Evolutionary conservation across 2,888 invertebrate species (phyloP).

Genomic region (Drosophila anomalipes): DNA sequence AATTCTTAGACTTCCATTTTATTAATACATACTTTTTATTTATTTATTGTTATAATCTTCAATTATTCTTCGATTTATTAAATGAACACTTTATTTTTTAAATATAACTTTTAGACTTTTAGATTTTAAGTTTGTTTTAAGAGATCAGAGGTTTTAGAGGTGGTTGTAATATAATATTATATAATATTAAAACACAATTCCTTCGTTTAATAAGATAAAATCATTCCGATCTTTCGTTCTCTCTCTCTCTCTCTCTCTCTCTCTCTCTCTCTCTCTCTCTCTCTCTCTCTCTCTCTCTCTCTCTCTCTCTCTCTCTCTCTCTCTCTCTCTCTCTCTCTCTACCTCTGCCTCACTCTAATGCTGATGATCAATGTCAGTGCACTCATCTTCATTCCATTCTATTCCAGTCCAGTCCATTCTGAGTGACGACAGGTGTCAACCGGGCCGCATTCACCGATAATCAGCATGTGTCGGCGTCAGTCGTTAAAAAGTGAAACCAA

Average conservation of each 20-base stretch:
- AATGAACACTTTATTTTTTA: not conserved
- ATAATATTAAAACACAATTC: not conserved
- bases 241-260: too few relatives aligned
- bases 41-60: not conserved
- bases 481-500: constrained; percentile 55
- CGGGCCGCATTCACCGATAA: constrained; percentile 32
- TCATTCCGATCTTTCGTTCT: not conserved
- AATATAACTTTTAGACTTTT: not conserved
- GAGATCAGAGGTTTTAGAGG: not conserved
- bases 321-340: too few relatives aligned
- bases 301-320: not conserved
- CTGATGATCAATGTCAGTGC: constrained; percentile 4
- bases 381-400: not conserved
- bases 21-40: not conserved
- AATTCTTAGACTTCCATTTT: not conserved
- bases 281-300: not conserved
- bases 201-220: not conserved
- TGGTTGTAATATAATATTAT: not conserved
- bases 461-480: constrained; percentile 19
- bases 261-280: too few relatives aligned
- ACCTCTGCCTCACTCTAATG: not conserved
- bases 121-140: not conserved
- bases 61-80: not conserved
- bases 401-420: constrained; percentile 2
- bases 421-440: constrained; percentile 10